phyloP scores from a whole-genome alignment of 1,140 invertebrate species.

The Neotoxoptera formosana region DNA sequence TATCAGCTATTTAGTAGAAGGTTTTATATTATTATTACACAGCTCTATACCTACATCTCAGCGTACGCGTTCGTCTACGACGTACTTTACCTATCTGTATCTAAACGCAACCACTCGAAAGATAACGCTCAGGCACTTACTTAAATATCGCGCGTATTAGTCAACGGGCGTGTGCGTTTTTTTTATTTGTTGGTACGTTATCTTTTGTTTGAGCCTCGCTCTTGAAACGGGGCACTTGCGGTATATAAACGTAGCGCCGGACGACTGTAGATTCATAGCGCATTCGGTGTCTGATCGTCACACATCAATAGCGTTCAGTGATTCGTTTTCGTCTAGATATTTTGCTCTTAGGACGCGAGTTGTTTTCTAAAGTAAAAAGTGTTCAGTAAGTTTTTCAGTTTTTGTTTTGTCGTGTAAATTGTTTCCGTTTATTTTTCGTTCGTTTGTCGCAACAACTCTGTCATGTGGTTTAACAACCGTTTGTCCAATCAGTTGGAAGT shows the following conservation, averaged over 20 bases:
- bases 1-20: not conserved
- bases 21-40: constrained; percentile 16
- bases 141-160: constrained; percentile 10
- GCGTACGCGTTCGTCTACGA: not conserved
- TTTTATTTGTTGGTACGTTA: constrained; percentile 33
- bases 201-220: constrained; percentile 44
- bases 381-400: not conserved
- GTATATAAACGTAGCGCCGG: not conserved
- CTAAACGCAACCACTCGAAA: constrained; percentile 5
- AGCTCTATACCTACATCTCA: not conserved
- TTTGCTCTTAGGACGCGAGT: not conserved
- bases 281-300: not conserved
- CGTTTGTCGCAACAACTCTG: not conserved
- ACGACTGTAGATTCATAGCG: not conserved
- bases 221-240: not conserved
- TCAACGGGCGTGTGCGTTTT: not conserved
- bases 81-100: not conserved
- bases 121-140: constrained; percentile 33
- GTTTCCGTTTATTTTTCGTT: not conserved
- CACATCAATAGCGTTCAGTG: not conserved
- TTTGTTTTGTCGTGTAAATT: not conserved
- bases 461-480: not conserved
- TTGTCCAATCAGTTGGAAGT: constrained; percentile 67
- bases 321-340: not conserved
- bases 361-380: not conserved